A percentile compares a stretch with the other conserved stretches of the same genome.
phyloP scores from a whole-genome alignment of 2,888 invertebrate species.

The Caenorhabditis japonica region DNA sequence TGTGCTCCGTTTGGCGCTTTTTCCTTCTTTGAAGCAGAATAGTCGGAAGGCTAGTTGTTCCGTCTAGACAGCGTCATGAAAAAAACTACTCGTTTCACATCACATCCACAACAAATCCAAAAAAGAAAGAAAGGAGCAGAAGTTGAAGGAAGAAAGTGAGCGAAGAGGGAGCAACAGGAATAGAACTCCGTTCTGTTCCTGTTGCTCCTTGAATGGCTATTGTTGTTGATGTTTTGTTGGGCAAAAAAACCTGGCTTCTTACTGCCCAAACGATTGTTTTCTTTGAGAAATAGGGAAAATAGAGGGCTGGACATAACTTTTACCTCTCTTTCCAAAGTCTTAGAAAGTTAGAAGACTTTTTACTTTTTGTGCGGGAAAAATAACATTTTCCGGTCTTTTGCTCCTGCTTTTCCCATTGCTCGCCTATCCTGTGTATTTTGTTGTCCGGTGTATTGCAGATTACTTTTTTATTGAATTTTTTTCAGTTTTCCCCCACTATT shows the following conservation, averaged over 20 bases:
- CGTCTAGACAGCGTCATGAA: no score
- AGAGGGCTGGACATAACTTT: slow-evolving; percentile 24
- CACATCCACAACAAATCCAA: slow-evolving; percentile 26
- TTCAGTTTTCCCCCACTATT: no score
- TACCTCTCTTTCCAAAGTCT: slow-evolving; percentile 24
- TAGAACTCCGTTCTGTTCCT: slow-evolving; percentile 37
- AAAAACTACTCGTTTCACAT: slow-evolving; percentile 36
- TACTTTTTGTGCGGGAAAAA: no score
- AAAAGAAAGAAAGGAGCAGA: slow-evolving; percentile 5
- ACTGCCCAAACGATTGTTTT: slow-evolving; percentile 44
- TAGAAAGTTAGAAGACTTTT: slow-evolving; percentile 5
- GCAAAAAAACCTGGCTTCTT: slow-evolving; percentile 33
- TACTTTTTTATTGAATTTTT: no score
- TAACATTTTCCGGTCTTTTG: no score
- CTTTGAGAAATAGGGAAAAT: slow-evolving; percentile 27
- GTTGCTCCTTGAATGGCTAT: slow-evolving; percentile 31
- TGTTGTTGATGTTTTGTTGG: slow-evolving; percentile 51
- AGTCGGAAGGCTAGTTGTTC: no score
- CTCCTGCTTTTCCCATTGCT: background rate
- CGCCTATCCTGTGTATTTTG: no score
- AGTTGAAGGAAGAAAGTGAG: slow-evolving; percentile 11
- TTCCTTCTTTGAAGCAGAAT: no score
- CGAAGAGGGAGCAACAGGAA: background rate
- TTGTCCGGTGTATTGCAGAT: no score
- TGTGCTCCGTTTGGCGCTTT: no score